Percentiles rank a stretch among this genome's conserved stretches.
phyloP scores from a whole-genome alignment of 2,797 vertebrate species.

The Eulemur albifrons region DNA sequence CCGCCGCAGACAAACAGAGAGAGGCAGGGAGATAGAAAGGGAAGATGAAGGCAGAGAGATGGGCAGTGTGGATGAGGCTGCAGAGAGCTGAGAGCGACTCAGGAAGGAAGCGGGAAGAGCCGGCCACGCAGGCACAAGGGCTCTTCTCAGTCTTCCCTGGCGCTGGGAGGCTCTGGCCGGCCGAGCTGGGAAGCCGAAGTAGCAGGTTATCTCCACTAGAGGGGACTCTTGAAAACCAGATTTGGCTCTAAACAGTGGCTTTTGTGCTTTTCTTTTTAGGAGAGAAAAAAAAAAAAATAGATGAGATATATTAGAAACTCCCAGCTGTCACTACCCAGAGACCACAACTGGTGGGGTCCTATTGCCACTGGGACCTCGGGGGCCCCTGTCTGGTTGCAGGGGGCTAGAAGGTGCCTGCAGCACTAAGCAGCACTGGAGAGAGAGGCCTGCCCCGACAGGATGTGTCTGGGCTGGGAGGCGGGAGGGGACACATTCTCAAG shows the following conservation, averaged over 20 bases:
- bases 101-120: neutral
- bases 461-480: neutral
- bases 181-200: constrained; percentile 68
- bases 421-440: neutral
- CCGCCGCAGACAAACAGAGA: neutral
- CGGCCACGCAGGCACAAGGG: too few species aligned
- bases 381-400: neutral
- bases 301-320: neutral
- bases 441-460: neutral
- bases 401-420: neutral
- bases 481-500: neutral
- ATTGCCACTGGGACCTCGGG: neutral
- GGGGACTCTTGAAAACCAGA: constrained; percentile 78
- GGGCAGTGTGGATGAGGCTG: neutral
- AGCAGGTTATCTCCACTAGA: constrained; percentile 84
- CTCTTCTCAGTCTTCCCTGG: neutral
- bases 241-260: constrained; percentile 8
- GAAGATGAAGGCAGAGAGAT: neutral
- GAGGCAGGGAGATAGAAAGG: neutral
- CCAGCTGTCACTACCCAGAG: neutral
- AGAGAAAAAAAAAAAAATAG: neutral
- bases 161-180: neutral
- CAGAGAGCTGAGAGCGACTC: neutral
- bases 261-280: constrained; percentile 3
- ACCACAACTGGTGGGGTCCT: neutral